Evolutionary conservation across 2,113 vertebrate species (phyloP), one percentile per base, ranked within the genome.

Genomic region (Ahaetulla prasina): DNA sequence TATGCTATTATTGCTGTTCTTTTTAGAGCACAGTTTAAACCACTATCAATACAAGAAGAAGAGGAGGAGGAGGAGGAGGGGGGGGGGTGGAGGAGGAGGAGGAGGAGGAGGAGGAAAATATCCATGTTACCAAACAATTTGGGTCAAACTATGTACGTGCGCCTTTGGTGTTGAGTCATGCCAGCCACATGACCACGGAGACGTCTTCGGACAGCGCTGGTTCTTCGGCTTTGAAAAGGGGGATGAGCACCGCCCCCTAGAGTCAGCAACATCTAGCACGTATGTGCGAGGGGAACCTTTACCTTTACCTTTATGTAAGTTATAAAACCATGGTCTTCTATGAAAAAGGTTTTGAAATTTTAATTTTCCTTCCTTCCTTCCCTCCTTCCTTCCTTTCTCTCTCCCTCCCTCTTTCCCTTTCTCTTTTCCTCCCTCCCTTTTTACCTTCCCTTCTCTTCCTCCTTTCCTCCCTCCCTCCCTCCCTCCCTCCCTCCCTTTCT

Each of bases 381-480:
- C 8, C 45, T 45, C 23, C 43, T 85, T 25, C 57, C 3, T 53
- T 16, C 68, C 68, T 80, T 4, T 5, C n/a, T 16, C n/a, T 18
- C 1, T 84, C 1, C 74, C 6, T 84, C 1, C n/a, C 8, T 39
- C 7, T 20, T 18, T 54, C 23, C 9, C 22, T 8, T 55, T 1
- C 20, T 55, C 1, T 20, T 8, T 18, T 22, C 8, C n/a, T 84
- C 6, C 16, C 14, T 84, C 8, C 68, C 2, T 80, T 80, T 20
- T 39, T 25, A 4, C 52, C 22, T 57, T 57, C 23, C 23, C 18
- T 53, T 22, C 53, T 14, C 5, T 1, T 52, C 45, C 12, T 14
- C 12, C 8, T 8, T 6, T 3, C 14, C 12, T 3, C 12, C 8
- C 7, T 6, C 8, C 47, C 1, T 8, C 12, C 14, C 12, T 3